A percentile compares a stretch with the other conserved stretches of the same genome.
Evolutionary conservation across 2,113 vertebrate genomes (phyloP).

Genomic region (Coregonus clupeaformis): DNA sequence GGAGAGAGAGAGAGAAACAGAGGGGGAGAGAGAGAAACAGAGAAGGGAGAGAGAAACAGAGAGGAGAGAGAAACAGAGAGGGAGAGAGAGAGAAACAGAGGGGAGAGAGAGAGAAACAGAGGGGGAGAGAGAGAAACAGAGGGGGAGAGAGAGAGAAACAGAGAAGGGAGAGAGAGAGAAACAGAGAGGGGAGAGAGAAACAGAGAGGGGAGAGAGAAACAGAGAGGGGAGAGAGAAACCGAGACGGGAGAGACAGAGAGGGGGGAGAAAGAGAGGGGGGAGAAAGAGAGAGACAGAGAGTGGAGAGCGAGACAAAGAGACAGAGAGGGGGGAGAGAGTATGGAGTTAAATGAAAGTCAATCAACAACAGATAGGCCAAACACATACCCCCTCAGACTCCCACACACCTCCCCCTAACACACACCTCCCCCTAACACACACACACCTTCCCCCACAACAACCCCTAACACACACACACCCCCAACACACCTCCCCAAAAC

Average conservation of each 20-base stretch:
- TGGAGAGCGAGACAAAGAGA: too few relatives aligned
- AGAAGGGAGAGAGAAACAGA: too few relatives aligned
- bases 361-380: neutral
- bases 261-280: neutral
- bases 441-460: neutral
- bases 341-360: neutral
- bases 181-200: slow-evolving; percentile 41
- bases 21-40: too few relatives aligned
- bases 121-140: too few relatives aligned
- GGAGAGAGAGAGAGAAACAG: too few relatives aligned
- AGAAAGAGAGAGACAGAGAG: neutral
- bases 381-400: neutral
- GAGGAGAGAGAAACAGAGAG: too few relatives aligned
- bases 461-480: too few relatives aligned
- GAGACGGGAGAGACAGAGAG: too few relatives aligned
- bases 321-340: neutral
- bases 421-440: neutral
- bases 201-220: slow-evolving; percentile 23
- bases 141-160: too few relatives aligned
- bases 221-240: neutral
- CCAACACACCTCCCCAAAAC: too few relatives aligned
- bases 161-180: slow-evolving; percentile 27
- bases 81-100: too few relatives aligned
- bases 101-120: slow-evolving; percentile 59
- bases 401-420: neutral